Evolutionary conservation across 1,140 invertebrate species (phyloP).

Genomic region (Adoxophyes honmai): DNA sequence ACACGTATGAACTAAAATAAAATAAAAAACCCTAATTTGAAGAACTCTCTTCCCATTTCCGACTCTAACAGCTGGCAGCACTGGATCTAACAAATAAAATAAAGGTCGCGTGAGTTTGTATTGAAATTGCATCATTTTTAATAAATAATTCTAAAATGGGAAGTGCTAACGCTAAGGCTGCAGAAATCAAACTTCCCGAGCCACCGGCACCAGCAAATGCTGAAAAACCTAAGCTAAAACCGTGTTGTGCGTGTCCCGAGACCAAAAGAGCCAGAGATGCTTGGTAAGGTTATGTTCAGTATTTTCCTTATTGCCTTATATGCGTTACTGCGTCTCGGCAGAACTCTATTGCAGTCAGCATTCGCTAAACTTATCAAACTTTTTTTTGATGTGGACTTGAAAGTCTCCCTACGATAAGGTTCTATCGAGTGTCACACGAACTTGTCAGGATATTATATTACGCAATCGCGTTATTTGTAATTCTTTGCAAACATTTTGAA

Average conservation of each 20-base stretch:
- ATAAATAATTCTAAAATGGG: constrained; percentile 17
- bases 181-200: constrained; percentile 46
- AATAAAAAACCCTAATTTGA: no score
- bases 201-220: constrained; percentile 41
- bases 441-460: no score
- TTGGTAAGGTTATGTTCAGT: constrained; percentile 83
- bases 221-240: constrained; percentile 88
- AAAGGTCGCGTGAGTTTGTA: not conserved
- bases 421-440: no score
- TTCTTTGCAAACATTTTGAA: not conserved
- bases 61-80: no score
- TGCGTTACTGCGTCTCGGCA: no score
- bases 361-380: no score
- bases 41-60: no score
- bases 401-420: no score
- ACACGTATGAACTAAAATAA: no score
- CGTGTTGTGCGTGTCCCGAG: constrained; percentile 98
- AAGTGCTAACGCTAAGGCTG: constrained; percentile 64
- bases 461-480: constrained; percentile 27
- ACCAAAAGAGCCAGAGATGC: constrained; percentile 93
- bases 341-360: no score
- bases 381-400: no score
- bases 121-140: constrained; percentile 1
- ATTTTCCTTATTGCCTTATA: constrained; percentile 19
- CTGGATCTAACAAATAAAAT: not conserved